Evolutionary conservation across 2,797 vertebrate species (phyloP).

Genomic region (Macroramphosus scolopax): DNA sequence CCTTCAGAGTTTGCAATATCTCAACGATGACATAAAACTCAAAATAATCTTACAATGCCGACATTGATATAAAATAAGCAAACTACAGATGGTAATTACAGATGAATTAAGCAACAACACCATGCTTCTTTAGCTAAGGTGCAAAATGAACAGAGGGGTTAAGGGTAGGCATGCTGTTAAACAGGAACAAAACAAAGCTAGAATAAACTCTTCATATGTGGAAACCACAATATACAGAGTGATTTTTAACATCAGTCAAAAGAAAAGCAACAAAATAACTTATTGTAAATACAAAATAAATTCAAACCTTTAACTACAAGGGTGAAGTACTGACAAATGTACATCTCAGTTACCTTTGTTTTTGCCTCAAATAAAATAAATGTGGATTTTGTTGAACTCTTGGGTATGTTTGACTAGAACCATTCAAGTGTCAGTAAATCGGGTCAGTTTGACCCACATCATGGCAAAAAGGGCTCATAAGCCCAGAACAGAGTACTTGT

Average conservation of each 20-base stretch:
- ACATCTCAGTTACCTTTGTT: constrained; percentile 58
- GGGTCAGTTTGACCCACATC: constrained; percentile 45
- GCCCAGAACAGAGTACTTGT: constrained; percentile 28
- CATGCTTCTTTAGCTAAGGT: constrained; percentile 59
- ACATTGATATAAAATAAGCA: constrained; percentile 70
- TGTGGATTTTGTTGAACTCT: constrained; percentile 45
- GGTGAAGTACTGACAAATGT: constrained; percentile 51
- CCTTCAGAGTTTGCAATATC: constrained; percentile 50
- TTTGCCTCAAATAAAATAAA: constrained; percentile 51
- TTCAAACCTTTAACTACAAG: constrained; percentile 61
- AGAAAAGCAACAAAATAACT: constrained; percentile 65
- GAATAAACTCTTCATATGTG: constrained; percentile 65
- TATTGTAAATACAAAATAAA: constrained; percentile 72
- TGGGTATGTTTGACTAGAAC: constrained; percentile 42
- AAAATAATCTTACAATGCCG: constrained; percentile 64
- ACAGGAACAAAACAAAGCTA: constrained; percentile 40
- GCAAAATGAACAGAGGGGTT: constrained; percentile 53
- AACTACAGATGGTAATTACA: constrained; percentile 73
- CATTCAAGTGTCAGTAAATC: constrained; percentile 61
- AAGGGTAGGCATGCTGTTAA: constrained; percentile 65
- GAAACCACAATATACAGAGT: constrained; percentile 57
- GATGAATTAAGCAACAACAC: constrained; percentile 61
- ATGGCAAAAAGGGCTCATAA: constrained; percentile 40
- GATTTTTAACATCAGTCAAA: constrained; percentile 57
- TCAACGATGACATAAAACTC: constrained; percentile 49